Evolutionary conservation across 2,797 vertebrate species (phyloP).

Genomic region (Poliocrania exsul): DNA sequence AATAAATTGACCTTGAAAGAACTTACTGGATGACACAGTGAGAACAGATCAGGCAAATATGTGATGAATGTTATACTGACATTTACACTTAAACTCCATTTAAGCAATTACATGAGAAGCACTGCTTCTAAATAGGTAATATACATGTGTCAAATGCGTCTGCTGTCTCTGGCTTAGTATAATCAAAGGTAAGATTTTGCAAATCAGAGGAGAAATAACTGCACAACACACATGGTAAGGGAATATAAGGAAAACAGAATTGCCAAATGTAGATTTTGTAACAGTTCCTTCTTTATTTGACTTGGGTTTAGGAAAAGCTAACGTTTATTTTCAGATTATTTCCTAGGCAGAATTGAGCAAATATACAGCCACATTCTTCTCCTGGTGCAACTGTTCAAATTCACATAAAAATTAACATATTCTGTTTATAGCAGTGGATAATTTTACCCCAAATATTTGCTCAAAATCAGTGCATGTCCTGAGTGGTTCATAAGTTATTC

Average conservation of each 20-base stretch:
- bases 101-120: constrained; percentile 36
- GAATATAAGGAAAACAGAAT: background rate
- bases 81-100: constrained; percentile 22
- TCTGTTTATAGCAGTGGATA: background rate
- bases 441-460: constrained; percentile 33
- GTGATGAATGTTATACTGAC: background rate
- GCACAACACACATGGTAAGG: background rate
- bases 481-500: background rate
- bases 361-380: background rate
- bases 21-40: background rate
- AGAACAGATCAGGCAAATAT: constrained; percentile 10
- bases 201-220: background rate
- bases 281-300: background rate
- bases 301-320: constrained; percentile 9
- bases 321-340: constrained; percentile 34
- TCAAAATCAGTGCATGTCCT: background rate
- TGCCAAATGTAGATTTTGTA: background rate
- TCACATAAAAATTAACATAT: constrained; percentile 13
- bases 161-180: background rate
- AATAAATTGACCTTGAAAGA: constrained; percentile 32
- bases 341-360: background rate
- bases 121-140: constrained; percentile 18
- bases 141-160: constrained; percentile 33
- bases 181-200: constrained; percentile 22
- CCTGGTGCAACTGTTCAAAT: background rate